Percentiles rank a stretch among this genome's conserved stretches.
These are phyloP conservation scores for Ictalurus punctatus DNA, from an alignment of 2,113 vertebrate genomes.

Conservation along the genomic window DNA sequence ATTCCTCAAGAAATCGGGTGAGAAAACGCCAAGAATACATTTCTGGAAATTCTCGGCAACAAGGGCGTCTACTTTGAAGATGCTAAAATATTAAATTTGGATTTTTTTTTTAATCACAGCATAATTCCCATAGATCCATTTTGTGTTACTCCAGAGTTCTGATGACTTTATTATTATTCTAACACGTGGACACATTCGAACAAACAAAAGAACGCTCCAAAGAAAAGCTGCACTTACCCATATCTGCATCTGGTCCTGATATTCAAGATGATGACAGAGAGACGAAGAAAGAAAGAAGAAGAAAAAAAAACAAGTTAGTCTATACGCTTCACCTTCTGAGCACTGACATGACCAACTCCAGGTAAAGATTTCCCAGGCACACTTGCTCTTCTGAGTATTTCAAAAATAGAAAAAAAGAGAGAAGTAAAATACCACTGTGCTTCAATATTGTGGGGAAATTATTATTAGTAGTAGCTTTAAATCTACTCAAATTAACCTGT, in stretches of 20 bases:
- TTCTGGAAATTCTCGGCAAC: too few relatives aligned
- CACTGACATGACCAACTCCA: constrained; percentile 47
- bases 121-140: too few relatives aligned
- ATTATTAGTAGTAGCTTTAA: not conserved
- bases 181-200: not conserved
- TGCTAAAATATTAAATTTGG: too few relatives aligned
- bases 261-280: constrained; percentile 4
- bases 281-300: not conserved
- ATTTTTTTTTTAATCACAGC: too few relatives aligned
- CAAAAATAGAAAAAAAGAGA: constrained; percentile 19
- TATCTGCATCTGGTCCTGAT: constrained; percentile 44
- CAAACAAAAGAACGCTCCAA: not conserved
- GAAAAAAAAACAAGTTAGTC: constrained; percentile 35
- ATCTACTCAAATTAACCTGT: constrained; percentile 2
- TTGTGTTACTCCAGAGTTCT: too few relatives aligned
- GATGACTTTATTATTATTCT: not conserved
- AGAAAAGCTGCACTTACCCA: constrained; percentile 36
- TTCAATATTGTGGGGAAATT: constrained; percentile 37
- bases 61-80: too few relatives aligned
- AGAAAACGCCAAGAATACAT: too few relatives aligned
- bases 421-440: constrained; percentile 22
- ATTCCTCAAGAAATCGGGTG: too few relatives aligned
- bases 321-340: constrained; percentile 12
- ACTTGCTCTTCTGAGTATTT: constrained; percentile 47
- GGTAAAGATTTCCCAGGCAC: constrained; percentile 47